Evolutionary conservation across 30 jellyfish, hydroid and myxozoan genomes (phyloP), one percentile per base, ranked within the genome.

Genomic region (Cassiopea andromeda): DNA sequence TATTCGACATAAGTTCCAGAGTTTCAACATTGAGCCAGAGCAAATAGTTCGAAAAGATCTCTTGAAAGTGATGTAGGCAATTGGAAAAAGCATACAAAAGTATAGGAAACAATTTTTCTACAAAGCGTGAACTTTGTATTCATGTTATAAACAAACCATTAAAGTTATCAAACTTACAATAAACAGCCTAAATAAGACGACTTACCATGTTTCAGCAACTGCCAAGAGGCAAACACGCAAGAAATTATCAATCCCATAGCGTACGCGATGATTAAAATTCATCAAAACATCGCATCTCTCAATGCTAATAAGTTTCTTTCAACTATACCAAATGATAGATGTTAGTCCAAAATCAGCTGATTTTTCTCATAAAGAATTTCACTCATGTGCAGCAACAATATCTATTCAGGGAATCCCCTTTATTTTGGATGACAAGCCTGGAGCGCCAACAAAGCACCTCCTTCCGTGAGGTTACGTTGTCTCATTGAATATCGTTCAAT

Each of bases 351-450:
- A 69, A 87, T 87, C 94, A 87, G 94, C 94, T 87, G 94, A 87
- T 87, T 59, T 77, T 67, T 44, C 50, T 78, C 44, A 38, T 49
- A 27, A 87, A 76, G 94, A 87, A 87, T 87, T 68, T 70, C 69
- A 59, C 50, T 18, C 43, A 66, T 60, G 82, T 83, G 91, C 44
- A 68, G 69, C 49, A 60, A 85, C 85, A 87, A 77, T 77, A 87
- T 14, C 73, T n/a, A 60, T 27, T 7, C 54, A 70, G 94, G 94
- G 94, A 87, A 87, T 87, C 94, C 44, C 94, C 94, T 83, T 83
- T 49, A 84, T 83, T 83, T 78, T 47, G 84, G 84, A 83, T 83
- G 91, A 83, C 70, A 16, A 27, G 78, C 16, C 77, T 15, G 2
- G 38, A 83, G 60, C 49, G 90, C 83, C 91, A 77, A 57, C 86